Base-by-base conservation (phyloP, 2,797 vertebrate species). In the Loris lydekkerianus region DNA sequence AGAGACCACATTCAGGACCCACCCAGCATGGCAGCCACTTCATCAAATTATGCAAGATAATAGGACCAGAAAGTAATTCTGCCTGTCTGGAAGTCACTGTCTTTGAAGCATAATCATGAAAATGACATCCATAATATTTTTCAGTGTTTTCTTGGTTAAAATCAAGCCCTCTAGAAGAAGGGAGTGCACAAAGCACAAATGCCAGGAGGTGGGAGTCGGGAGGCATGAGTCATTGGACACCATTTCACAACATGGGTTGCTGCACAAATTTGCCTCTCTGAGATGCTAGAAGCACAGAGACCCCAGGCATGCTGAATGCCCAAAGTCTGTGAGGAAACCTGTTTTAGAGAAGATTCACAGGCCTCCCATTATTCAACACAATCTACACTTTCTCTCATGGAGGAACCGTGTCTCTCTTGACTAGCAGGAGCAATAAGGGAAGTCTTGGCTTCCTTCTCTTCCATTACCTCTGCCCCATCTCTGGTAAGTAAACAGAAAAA, bases 361-460 rank as follows among this genome's bases (percentile, higher is more conserved):
- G 11, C 18, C 8, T 80, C 40, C 29, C 23, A 83, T 75, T 63
- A 29, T 77, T 76, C 20, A 56, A 27, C 21, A 46, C 10, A 83
- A 61, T 88, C 37, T 76, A 34, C 31, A 49, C 11, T 69, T 73
- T 75, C 58, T 40, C 2, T 86, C 7, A 76, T 9, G 21, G 27
- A 83, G 46, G 17, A 86, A 31, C 7, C 10, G 6, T 80, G 34
- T 7, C 23, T 18, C 5, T 93, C 56, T 23, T 77, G 65, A 92
- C 81, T 34, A 61, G 84, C 29, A 63, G 31, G 53, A 83, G 23
- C 37, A 53, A 70, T 13, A 49, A 21, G 27, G 34, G 7, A 82
- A 61, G 29, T 75, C 63, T 73, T 91, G 43, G 56, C 49, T 96
- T 88, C 46, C 31, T 81, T 92, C 61, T 63, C n/a, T 91, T 76